Percentiles rank a stretch among this genome's conserved stretches.
These are phyloP conservation scores for Tuta absoluta DNA, from an alignment of 2,888 invertebrate genomes.

Conservation along the genomic window DNA sequence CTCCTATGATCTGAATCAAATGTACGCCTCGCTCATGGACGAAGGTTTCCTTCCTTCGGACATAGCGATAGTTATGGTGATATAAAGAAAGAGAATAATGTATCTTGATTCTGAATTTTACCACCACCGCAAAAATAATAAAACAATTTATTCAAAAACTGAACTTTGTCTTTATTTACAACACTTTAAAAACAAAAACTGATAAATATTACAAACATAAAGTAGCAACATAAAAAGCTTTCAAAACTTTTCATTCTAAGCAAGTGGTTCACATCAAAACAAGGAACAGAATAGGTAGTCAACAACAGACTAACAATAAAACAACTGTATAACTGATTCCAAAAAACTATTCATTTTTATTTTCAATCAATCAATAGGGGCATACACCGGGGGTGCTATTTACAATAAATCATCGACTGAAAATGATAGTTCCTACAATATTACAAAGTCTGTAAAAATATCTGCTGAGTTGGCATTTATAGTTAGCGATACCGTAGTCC, in stretches of 20 bases:
- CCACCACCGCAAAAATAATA: neutral
- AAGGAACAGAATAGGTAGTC: neutral
- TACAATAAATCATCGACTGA: conserved; percentile 66
- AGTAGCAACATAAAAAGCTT: neutral
- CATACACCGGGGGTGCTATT: conserved; percentile 75
- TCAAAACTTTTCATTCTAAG: neutral
- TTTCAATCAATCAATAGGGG: conserved; percentile 71
- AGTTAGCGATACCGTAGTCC: conserved; percentile 3
- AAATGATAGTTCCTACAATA: neutral
- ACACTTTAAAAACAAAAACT: conserved; percentile 7
- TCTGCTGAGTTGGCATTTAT: neutral
- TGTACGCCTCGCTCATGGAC: too few species aligned
- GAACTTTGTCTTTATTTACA: neutral
- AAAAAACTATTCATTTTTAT: conserved; percentile 78
- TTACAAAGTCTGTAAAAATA: neutral
- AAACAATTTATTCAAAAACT: neutral
- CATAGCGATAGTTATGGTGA: too few species aligned
- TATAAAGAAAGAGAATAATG: too few species aligned
- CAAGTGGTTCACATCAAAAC: neutral
- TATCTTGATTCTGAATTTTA: too few species aligned
- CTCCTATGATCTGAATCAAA: too few species aligned
- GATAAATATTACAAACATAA: neutral
- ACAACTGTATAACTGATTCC: conserved; percentile 63
- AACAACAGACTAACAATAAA: conserved; percentile 47
- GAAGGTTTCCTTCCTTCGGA: too few species aligned